phyloP scores from a whole-genome alignment of 1,140 invertebrate species.

The Oedothorax gibbosus region DNA sequence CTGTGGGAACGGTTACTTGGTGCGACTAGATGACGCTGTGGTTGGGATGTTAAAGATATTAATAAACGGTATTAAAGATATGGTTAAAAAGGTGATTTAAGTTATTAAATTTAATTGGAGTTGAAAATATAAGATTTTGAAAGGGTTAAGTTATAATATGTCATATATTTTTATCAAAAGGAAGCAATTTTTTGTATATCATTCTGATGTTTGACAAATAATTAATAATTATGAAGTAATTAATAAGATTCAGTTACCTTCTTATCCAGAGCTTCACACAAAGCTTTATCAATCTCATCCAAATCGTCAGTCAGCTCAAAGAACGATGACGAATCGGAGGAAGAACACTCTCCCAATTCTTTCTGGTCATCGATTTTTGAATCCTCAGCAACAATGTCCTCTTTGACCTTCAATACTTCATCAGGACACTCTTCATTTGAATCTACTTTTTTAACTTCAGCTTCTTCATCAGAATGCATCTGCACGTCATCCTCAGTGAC shows the following conservation, averaged over 20 bases:
- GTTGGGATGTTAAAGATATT: no score
- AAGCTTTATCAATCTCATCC: constrained; percentile 67
- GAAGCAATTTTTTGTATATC: no score
- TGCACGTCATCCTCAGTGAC: not conserved
- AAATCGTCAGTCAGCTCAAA: constrained; percentile 60
- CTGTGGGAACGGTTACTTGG: no score
- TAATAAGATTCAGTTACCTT: constrained; percentile 62
- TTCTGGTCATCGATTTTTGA: not conserved
- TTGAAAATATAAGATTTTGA: no score
- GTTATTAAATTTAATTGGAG: no score
- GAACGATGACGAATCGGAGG: not conserved
- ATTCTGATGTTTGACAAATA: no score
- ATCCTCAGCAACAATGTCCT: not conserved
- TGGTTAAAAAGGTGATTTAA: no score
- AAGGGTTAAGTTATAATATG: no score
- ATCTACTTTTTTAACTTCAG: not conserved
- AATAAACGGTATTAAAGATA: no score
- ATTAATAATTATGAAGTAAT: not conserved
- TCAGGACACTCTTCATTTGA: not conserved
- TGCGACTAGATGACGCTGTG: no score
- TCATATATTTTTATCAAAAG: no score
- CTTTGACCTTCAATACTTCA: not conserved
- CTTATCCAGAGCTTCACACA: constrained; percentile 66
- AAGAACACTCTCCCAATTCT: not conserved
- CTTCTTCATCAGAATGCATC: not conserved